A percentile compares a stretch with the other conserved stretches of the same genome.
These are phyloP conservation scores for Phyllotreta striolata DNA, from an alignment of 2,888 invertebrate species.

Conservation along the genomic window DNA sequence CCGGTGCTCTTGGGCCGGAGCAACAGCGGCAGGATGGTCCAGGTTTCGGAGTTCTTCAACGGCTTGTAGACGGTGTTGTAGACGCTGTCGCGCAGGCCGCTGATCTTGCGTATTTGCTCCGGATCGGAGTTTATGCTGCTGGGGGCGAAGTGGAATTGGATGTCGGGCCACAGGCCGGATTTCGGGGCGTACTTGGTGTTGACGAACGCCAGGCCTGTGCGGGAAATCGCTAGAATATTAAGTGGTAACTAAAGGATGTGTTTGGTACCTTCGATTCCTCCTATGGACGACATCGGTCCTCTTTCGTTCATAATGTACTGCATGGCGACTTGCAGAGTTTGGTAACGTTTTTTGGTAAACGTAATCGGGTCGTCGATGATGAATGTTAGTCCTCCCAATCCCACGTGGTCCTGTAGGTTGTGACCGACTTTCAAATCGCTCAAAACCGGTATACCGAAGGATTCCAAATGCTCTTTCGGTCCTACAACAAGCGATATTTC, in stretches of 20 bases:
- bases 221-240: constrained; percentile 3
- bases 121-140: constrained; percentile 86
- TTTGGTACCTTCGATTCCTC: constrained; percentile 78
- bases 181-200: constrained; percentile 87
- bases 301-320: constrained; percentile 83
- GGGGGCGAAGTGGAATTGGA: constrained; percentile 87
- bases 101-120: constrained; percentile 76
- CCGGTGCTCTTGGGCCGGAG: constrained; percentile 89
- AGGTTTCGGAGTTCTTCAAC: constrained; percentile 78
- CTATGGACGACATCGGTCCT: constrained; percentile 82
- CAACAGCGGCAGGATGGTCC: constrained; percentile 82
- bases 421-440: constrained; percentile 81
- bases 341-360: constrained; percentile 79
- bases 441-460: constrained; percentile 76
- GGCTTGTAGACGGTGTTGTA: constrained; percentile 89
- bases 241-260: background rate
- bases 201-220: constrained; percentile 73
- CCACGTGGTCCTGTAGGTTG: constrained; percentile 89
- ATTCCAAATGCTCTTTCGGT: constrained; percentile 76
- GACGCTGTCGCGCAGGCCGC: constrained; percentile 79
- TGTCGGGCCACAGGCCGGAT: constrained; percentile 80
- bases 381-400: constrained; percentile 85
- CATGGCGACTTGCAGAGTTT: constrained; percentile 78
- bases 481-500: constrained; percentile 59
- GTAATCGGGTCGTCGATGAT: constrained; percentile 82